Conservation (phyloP, 2,113 vertebrate species). For the Ploceus nigricollis region DNA sequence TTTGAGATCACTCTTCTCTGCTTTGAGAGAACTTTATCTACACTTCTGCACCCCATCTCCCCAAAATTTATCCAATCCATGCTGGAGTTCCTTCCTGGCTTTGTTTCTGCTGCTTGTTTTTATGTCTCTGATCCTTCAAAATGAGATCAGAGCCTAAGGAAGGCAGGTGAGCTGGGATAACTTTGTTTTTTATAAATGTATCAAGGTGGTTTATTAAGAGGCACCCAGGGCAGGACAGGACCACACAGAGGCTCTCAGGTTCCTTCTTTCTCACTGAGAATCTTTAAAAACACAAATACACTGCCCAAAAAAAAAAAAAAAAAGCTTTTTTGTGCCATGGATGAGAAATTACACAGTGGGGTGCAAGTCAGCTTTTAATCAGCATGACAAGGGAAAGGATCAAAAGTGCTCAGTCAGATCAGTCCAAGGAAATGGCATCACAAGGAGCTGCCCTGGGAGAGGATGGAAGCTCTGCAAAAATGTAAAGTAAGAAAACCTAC, state of each 20-base stretch:
- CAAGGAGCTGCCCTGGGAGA: neutral
- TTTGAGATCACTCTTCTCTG: neutral
- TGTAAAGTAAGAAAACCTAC: neutral
- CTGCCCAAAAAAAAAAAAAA: neutral
- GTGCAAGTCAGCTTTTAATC: neutral
- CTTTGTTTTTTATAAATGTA: neutral
- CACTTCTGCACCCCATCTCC: neutral
- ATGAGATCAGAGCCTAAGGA: neutral
- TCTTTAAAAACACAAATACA: neutral
- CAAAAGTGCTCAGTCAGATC: neutral
- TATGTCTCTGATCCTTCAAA: neutral
- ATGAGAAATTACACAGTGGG: neutral
- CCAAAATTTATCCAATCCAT: neutral
- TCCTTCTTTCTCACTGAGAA: neutral
- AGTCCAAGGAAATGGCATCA: neutral
- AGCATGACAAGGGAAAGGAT: neutral
- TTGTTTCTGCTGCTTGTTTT: neutral
- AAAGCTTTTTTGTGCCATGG: neutral
- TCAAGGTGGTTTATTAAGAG: neutral
- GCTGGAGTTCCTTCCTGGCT: neutral
- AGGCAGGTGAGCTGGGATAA: neutral
- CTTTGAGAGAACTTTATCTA: neutral
- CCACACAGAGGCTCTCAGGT: neutral
- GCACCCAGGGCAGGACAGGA: neutral
- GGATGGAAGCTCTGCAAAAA: neutral